These are phyloP conservation scores for Aphelenchoides fujianensis DNA, from an alignment of 1,140 invertebrate species.

Conservation along the genomic window DNA sequence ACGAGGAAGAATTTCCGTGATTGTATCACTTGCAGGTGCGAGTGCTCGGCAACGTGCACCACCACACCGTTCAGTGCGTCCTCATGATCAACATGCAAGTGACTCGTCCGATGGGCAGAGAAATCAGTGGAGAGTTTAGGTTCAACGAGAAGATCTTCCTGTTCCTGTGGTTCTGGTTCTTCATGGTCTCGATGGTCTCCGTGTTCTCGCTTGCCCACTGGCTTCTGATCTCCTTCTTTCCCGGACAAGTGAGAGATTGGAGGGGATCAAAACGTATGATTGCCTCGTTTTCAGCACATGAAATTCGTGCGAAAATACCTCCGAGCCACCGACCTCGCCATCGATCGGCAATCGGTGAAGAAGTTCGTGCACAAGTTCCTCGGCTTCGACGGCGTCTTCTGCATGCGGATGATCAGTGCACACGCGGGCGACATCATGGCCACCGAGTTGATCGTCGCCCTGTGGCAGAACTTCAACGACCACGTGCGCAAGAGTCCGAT, in stretches of 20 bases:
- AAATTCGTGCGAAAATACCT: constrained; percentile 61
- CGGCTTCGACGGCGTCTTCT: constrained; percentile 66
- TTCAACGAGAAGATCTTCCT: constrained; percentile 69
- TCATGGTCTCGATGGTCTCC: constrained; percentile 65
- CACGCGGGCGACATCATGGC: constrained; percentile 67
- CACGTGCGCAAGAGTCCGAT: constrained; percentile 54
- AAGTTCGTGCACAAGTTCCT: constrained; percentile 66
- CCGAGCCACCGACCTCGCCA: constrained; percentile 60
- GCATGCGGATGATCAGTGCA: constrained; percentile 62
- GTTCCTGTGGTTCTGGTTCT: constrained; percentile 68
- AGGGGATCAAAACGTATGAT: background rate
- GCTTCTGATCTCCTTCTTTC: constrained; percentile 61
- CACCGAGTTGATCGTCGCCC: constrained; percentile 65
- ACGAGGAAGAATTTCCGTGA: constrained; percentile 5
- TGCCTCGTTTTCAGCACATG: constrained; percentile 57
- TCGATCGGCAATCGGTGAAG: constrained; percentile 59
- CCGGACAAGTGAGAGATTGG: constrained; percentile 54
- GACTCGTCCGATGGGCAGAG: background rate
- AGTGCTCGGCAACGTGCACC: constrained; percentile 62
- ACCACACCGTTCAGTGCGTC: constrained; percentile 65
- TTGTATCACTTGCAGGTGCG: constrained; percentile 48
- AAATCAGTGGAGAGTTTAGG: background rate
- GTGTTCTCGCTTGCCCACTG: constrained; percentile 63
- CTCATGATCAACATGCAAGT: constrained; percentile 66
- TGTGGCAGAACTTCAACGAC: constrained; percentile 64